Evolutionary conservation across 2,797 vertebrate genomes (phyloP), one percentile per base, ranked within the genome.

Genomic region (Lacerta viridis): DNA sequence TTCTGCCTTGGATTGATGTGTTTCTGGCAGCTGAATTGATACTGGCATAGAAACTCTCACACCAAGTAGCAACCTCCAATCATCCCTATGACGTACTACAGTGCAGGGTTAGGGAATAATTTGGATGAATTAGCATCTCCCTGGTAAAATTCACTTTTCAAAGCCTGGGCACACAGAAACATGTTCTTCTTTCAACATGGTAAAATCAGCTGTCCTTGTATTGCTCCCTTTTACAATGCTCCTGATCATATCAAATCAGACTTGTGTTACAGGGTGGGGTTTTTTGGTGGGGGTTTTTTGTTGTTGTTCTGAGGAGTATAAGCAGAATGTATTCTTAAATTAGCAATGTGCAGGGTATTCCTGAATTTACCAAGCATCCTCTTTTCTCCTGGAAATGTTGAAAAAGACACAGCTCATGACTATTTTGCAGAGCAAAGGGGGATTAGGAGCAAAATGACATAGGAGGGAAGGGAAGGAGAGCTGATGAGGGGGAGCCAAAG

Each of bases 391-490:
- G 39, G 2, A 46, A 5, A 23, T 11, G 43, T 55, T 76, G 66
- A 75, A 79, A 90, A 77, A 10, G 27, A 69, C 13, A 74, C 8
- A 46, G 83, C 77, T 84, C 59, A 83, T 29, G 36, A 20, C 55
- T 87, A 84, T 68, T 33, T 20, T 76, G 61, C 29, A 69, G 85
- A 83, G 23, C 23, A 18, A 5, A 29, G 15, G 23, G 11, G 80
- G 69, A 39, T 23, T 85, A 71, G 83, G 89, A 84, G 20, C 15
- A 20, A 6, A 43, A 15, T 8, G 7, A 7, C 66, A 77, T 59
- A 81, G 86, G 46, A 90, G 43, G 18, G 90, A 91, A 89, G 46
- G 76, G 1, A 81, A 39, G 46, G 5, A 17, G 13, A 27, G 29
- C 11, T 64, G 59, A 13, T 9, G 2, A 55, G 2, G 75, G 9